Percentiles rank a stretch among this genome's conserved stretches.
These are phyloP conservation scores for Columba janthina DNA, from an alignment of 2,113 vertebrate species.

Conservation along the genomic window DNA sequence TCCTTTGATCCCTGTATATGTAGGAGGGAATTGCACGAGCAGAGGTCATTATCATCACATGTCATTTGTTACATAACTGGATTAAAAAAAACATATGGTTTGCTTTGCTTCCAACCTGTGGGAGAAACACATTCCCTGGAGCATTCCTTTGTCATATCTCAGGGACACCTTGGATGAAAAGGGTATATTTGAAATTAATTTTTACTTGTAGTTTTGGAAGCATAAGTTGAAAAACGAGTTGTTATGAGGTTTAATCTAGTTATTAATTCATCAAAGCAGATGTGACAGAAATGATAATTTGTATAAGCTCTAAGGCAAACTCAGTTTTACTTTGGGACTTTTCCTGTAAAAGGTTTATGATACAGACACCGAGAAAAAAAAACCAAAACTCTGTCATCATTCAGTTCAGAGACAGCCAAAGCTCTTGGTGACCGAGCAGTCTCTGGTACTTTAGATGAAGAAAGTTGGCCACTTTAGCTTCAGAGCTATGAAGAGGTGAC, in stretches of 20 bases:
- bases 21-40: slow-evolving; percentile 58
- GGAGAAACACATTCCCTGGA: neutral
- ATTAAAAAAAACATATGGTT: slow-evolving; percentile 34
- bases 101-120: neutral
- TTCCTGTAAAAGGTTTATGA: neutral
- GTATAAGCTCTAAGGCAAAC: neutral
- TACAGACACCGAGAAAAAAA: neutral
- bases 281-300: neutral
- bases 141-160: neutral
- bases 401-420: neutral
- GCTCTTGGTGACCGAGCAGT: neutral
- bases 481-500: neutral
- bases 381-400: neutral
- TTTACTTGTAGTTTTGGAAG: neutral
- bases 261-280: neutral
- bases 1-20: slow-evolving; percentile 52
- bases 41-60: slow-evolving; percentile 60
- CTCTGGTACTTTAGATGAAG: neutral
- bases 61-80: slow-evolving; percentile 69
- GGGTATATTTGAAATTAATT: neutral
- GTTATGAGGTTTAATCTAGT: neutral
- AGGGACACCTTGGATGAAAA: neutral
- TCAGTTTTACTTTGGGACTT: neutral
- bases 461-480: neutral
- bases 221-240: neutral